Evolutionary conservation across 2,888 invertebrate genomes (phyloP), one percentile per base, ranked within the genome.

Genomic region (Timema cristinae): DNA sequence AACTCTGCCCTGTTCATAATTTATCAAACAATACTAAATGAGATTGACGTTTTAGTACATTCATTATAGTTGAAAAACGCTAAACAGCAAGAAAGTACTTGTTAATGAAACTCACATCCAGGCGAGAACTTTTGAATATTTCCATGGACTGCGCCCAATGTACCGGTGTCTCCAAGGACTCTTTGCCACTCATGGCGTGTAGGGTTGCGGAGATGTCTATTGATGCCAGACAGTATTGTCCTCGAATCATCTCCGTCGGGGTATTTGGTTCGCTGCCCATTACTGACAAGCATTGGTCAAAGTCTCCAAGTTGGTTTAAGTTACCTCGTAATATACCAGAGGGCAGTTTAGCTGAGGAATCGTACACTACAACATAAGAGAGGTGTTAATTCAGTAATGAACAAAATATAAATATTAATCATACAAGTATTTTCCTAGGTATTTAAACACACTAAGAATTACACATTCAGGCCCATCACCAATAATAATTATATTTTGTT

Each of bases 161-260:
- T 32, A 32, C 32, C 32, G 32, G 32, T 32, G 4, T 32, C 32
- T 32, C 4, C 32, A 32, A 32, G 32, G 32, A 32, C 32, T 32
- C 32, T 32, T 32, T 32, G 32, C 32, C 32, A 32, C 32, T 32
- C 4, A 4, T 4, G 4, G 32, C 32, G 32, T 32, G 32, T 86
- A 66, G 6, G 6, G 56, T 87, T 32, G 86, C 81, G 61, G 85
- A 83, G 54, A 90, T 80, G 78, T 91, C 90, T 72, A 91, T 81
- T 67, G 85, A 85, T 51, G 88, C 90, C 76, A 91, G 80, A 78
- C 91, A 91, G 80, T 91, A 91, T 79, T 90, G 88, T 52, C 91
- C 91, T n/a, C 50, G 51, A 52, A 74, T 67, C 49, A 10, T 7
- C 47, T 50, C 49, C 32, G 32, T 32, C 4, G 32, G 32, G 32